Percentiles rank a stretch among this genome's conserved stretches.
These are phyloP conservation scores for Parnassius apollo DNA, from an alignment of 2,888 invertebrate genomes.

Conservation along the genomic window DNA sequence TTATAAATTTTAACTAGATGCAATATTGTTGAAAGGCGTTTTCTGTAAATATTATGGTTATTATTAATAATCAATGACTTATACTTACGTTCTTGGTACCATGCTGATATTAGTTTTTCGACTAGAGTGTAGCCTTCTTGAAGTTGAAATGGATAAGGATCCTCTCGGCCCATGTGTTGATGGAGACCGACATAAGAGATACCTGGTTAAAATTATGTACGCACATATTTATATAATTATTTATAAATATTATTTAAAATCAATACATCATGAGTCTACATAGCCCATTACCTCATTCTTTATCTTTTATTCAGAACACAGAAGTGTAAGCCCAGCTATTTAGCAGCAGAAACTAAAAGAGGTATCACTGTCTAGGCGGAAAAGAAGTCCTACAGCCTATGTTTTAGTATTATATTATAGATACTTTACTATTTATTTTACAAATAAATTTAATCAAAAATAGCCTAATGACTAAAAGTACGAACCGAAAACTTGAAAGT, in stretches of 20 bases:
- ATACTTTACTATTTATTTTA: too few species aligned
- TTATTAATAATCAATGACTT: neutral
- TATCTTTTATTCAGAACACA: too few species aligned
- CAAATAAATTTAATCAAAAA: too few species aligned
- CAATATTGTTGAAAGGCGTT: neutral
- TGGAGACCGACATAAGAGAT: conserved; percentile 66
- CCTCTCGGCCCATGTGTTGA: conserved; percentile 61
- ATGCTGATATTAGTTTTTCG: conserved; percentile 75
- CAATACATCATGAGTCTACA: too few species aligned
- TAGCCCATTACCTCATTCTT: too few species aligned
- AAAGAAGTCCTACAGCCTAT: too few species aligned
- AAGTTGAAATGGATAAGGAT: conserved; percentile 71
- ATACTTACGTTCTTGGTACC: conserved; percentile 70
- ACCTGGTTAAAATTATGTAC: conserved; percentile 43
- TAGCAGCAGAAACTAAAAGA: too few species aligned
- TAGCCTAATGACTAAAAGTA: too few species aligned
- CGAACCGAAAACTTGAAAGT: too few species aligned
- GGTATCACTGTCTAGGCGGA: too few species aligned
- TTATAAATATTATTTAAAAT: neutral
- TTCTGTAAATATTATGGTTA: neutral
- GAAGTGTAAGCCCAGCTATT: too few species aligned
- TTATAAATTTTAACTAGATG: neutral
- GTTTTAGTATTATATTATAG: too few species aligned
- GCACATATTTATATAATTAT: neutral
- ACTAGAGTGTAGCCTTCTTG: conserved; percentile 67